phyloP scores from a whole-genome alignment of 2,113 vertebrate genomes.

The Brachyhypopomus gauderio region DNA sequence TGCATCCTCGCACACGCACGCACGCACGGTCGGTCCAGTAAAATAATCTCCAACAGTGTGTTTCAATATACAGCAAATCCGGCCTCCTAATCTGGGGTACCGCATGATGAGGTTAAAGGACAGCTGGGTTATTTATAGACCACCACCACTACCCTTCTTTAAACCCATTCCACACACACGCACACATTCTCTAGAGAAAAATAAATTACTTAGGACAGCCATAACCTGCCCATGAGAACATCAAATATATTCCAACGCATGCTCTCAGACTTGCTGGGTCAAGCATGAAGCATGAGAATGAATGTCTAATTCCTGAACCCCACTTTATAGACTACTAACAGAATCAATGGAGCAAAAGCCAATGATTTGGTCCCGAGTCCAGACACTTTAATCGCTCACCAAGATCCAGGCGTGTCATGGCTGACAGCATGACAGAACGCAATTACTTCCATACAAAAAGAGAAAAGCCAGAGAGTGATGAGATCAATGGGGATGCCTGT shows the following conservation, averaged over 20 bases:
- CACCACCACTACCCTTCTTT: not conserved
- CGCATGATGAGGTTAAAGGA: constrained; percentile 40
- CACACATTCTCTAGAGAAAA: not conserved
- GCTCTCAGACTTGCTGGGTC: constrained; percentile 1
- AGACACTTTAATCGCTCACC: constrained; percentile 38
- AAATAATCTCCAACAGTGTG: constrained; percentile 43
- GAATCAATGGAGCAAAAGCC: constrained; percentile 37
- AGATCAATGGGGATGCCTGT: constrained; percentile 31
- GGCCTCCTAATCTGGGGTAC: constrained; percentile 53
- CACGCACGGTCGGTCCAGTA: constrained; percentile 11
- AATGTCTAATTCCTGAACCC: constrained; percentile 24
- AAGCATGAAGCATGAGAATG: constrained; percentile 11
- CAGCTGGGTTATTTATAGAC: constrained; percentile 51
- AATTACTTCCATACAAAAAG: constrained; percentile 47
- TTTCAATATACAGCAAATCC: constrained; percentile 51
- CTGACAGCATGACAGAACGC: constrained; percentile 48
- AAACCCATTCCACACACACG: constrained; percentile 19
- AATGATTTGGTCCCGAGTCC: constrained; percentile 9
- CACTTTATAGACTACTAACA: constrained; percentile 26
- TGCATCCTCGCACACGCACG: constrained; percentile 22
- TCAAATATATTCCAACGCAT: constrained; percentile 1
- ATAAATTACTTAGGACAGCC: not conserved
- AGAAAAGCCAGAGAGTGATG: constrained; percentile 18
- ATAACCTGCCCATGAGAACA: not conserved
- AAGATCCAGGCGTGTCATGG: constrained; percentile 45